phyloP scores from a whole-genome alignment of 30 jellyfish, hydroid and myxozoan species.

The Chrysaora quinquecirrha region DNA sequence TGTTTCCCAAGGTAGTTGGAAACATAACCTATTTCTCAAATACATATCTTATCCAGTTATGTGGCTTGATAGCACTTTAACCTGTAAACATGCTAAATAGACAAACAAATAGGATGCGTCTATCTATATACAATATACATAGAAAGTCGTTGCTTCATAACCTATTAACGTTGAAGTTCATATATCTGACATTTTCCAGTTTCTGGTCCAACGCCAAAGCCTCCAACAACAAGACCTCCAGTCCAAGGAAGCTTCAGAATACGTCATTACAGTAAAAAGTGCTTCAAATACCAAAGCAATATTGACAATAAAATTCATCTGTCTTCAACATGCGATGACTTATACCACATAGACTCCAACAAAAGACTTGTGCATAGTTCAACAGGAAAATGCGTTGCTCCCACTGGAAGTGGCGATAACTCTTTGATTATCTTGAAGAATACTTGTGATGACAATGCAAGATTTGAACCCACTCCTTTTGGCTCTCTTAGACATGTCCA shows the following conservation, averaged over 20 bases:
- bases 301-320: conserved; percentile 18
- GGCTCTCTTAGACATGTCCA: conserved; percentile 40
- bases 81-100: too few relatives aligned
- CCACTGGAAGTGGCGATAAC: conserved; percentile 12
- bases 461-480: conserved; percentile 32
- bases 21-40: too few relatives aligned
- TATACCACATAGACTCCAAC: conserved; percentile 22
- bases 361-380: conserved; percentile 38
- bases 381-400: conserved; percentile 58
- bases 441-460: conserved; percentile 31
- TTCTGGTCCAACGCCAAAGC: too few relatives aligned
- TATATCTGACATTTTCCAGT: too few relatives aligned
- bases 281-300: conserved; percentile 25
- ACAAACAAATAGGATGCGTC: too few relatives aligned
- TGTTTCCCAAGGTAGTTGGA: too few relatives aligned
- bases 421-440: neutral
- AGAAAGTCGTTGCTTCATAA: too few relatives aligned
- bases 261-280: conserved; percentile 46
- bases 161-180: too few relatives aligned
- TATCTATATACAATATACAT: too few relatives aligned
- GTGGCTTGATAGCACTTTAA: too few relatives aligned
- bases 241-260: conserved; percentile 20
- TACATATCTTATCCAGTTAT: too few relatives aligned
- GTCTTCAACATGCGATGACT: conserved; percentile 38
- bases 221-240: conserved; percentile 30